Conservation (phyloP, 2,797 vertebrate genomes). For the Petrocephalus sullivani region DNA sequence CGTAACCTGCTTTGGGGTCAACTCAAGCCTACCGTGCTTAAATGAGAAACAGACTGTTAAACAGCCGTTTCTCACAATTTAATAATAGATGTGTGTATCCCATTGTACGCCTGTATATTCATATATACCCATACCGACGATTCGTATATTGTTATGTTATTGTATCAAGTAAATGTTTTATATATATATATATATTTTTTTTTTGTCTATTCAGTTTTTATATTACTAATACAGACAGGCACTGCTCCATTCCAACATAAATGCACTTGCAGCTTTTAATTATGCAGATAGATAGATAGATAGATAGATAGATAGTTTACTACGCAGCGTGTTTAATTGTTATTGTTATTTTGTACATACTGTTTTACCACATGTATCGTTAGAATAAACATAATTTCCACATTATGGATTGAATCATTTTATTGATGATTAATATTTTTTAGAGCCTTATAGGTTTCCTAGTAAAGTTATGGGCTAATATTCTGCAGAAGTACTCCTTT, state of each 20-base stretch:
- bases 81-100: not conserved
- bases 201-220: not conserved
- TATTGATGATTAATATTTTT: not conserved
- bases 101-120: not conserved
- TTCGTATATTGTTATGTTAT: not conserved
- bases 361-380: not conserved
- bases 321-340: not conserved
- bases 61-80: not conserved
- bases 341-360: not conserved
- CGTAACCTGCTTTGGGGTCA: not conserved
- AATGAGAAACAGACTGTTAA: not conserved
- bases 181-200: not conserved
- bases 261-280: not conserved
- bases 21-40: not conserved
- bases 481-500: not conserved
- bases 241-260: not conserved
- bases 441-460: not conserved
- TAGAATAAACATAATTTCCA: not conserved
- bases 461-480: not conserved
- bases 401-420: not conserved
- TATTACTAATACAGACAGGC: not conserved
- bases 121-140: not conserved
- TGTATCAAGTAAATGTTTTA: not conserved
- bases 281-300: not conserved
- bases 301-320: not conserved